Evolutionary conservation across 2,888 invertebrate genomes (phyloP), one percentile per base, ranked within the genome.

Genomic region (Lobophora halterata): DNA sequence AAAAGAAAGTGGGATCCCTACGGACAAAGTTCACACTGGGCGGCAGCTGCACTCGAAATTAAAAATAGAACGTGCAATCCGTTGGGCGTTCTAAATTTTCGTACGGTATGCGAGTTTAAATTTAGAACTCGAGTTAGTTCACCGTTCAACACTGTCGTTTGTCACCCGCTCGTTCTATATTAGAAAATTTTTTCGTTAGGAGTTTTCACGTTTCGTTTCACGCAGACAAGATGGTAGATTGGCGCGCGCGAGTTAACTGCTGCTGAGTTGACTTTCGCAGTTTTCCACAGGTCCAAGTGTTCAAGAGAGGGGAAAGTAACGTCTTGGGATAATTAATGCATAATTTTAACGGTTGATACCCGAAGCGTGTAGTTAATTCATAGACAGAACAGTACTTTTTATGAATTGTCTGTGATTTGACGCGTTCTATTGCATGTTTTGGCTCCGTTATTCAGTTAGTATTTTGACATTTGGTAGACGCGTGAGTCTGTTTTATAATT

Each of bases 1-100:
- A 60, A 64, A 71, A 64, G 65, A 72, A 71, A 68, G 65, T 61
- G 70, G 70, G 69, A 67, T 71, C 74, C 76, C 70, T 67, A 69
- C 65, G 68, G 65, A 68, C 78, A 80, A 81, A 80, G 82, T 81
- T 80, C 77, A 79, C 70, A 65, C 72, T 68, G 73, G n/a, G n/a
- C n/a, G n/a, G 83, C 82, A 83, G 82, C 82, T 85, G 86, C 83
- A 79, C 65, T 75, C 67, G 63, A 55, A 52, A 66, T 73, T 78
- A 80, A 75, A 80, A 70, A 70, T 79, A 81, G 81, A 74, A 70
- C 76, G 64, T 73, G 80, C 80, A 81, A 79, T 81, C 75, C 79
- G 80, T 79, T 78, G 74, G 75, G 69, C 68, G 86, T 70, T 80
- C 85, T 80, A 86, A 80, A 85, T 86, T 74, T 81, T 76, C 67